Percentiles rank a stretch among this genome's conserved stretches.
These are phyloP conservation scores for Phymanthus crucifer DNA, from an alignment of 92 coral and sea anemone species.

Conservation along the genomic window DNA sequence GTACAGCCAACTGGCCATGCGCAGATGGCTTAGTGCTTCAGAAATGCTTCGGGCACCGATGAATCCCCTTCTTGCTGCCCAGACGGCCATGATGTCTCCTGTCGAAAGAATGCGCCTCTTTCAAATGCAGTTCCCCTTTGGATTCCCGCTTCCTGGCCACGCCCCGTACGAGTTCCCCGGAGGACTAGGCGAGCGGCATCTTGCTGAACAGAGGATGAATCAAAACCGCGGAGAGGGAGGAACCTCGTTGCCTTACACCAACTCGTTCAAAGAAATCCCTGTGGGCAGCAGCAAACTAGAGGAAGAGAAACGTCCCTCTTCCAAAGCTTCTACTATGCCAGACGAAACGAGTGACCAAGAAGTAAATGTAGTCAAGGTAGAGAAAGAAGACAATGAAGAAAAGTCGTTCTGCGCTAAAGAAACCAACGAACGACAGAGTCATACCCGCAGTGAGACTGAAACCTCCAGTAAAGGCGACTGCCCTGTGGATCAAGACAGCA, in stretches of 20 bases:
- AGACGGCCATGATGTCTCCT: constrained; percentile 69
- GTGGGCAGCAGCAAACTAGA: constrained; percentile 3
- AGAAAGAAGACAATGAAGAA: constrained; percentile 37
- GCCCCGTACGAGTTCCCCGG: constrained; percentile 70
- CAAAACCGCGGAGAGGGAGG: constrained; percentile 8
- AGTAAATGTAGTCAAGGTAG: constrained; percentile 53
- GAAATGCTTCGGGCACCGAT: constrained; percentile 78
- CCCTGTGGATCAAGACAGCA: constrained; percentile 40
- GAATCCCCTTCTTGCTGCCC: constrained; percentile 77
- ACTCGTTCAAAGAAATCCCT: constrained; percentile 20
- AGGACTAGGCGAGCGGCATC: constrained; percentile 64
- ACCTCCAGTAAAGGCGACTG: constrained; percentile 32
- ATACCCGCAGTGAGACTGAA: neutral
- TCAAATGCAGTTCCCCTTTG: constrained; percentile 73
- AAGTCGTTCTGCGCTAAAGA: constrained; percentile 7
- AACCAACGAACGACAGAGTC: neutral
- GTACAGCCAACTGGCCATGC: constrained; percentile 76
- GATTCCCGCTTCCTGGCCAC: constrained; percentile 64
- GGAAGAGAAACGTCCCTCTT: constrained; percentile 11
- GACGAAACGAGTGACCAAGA: neutral
- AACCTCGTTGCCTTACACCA: constrained; percentile 11
- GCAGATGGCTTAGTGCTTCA: constrained; percentile 76
- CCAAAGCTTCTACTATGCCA: neutral
- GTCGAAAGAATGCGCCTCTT: constrained; percentile 81
- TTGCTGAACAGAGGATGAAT: constrained; percentile 44